Base-by-base conservation (phyloP, 2,888 invertebrate genomes). In the Encarsia formosa region DNA sequence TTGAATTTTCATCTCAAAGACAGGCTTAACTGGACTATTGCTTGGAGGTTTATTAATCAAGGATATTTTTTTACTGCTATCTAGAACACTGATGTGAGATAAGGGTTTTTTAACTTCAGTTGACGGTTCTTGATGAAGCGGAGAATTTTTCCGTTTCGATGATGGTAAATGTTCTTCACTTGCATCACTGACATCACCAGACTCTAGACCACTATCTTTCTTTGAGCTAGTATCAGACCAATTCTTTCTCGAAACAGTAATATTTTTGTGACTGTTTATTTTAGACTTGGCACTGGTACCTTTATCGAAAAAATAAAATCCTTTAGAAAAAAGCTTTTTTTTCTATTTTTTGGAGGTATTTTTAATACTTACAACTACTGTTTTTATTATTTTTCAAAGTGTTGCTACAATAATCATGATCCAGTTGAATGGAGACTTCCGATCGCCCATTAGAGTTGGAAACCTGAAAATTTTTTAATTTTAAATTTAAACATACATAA, bases 391-490 rank as follows among this genome's bases (percentile, higher is more conserved):
- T 45, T 16, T 62, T 62, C 45, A 58, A 54, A 15, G 53, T 37
- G 46, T 62, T 65, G 47, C 65, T 69, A 61, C 82, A 82, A 61
- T 84, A 84, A 68, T 81, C 80, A 63, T 83, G 83, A 66, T 83
- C 83, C 54, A 79, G 64, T 32, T 76, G 76, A 8, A 79, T 67
- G 11, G 67, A 70, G 62, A 63, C 65, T 41, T 75, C 65, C 34
- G 60, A 52, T 32, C 37, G 23, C 37, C 19, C 20, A 29, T 18
- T 51, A 11, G 16, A 44, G 15, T 39, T 46, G 4, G 56, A 16
- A 13, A 47, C 49, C 56, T 56, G 32, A 29, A 54, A 51, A 45
- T 5, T n/a, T 15, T 37, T 26, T 11, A 26, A 19, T 8, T 37
- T 4, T 19, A 13, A 19, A n/a, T n/a, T n/a, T n/a, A n/a, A n/a